Conservation (phyloP, 2,888 invertebrate genomes). For the Unio pictorum region DNA sequence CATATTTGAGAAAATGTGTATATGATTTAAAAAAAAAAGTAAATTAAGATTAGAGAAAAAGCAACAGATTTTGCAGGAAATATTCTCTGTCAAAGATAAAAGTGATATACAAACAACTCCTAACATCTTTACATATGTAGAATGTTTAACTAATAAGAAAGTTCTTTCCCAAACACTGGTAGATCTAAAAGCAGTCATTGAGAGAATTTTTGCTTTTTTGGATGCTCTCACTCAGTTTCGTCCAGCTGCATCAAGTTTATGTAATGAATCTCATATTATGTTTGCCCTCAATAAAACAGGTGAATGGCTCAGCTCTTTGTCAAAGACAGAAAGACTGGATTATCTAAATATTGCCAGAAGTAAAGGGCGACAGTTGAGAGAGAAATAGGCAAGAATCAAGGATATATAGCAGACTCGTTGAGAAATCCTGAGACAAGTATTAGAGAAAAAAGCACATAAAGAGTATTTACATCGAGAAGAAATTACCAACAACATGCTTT, state of each 20-base stretch:
- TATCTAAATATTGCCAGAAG: constrained; percentile 10
- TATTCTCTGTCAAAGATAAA: no score
- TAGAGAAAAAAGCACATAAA: not conserved
- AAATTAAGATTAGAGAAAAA: no score
- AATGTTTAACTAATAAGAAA: no score
- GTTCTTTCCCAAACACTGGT: no score
- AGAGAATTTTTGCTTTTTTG: constrained; percentile 16
- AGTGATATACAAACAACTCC: no score
- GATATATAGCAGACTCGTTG: constrained; percentile 4
- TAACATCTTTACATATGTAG: no score
- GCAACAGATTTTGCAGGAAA: no score
- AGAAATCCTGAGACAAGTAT: not conserved
- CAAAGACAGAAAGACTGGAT: constrained; percentile 2
- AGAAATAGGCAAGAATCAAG: constrained; percentile 8
- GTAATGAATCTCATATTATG: constrained; percentile 19
- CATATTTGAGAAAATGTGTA: no score
- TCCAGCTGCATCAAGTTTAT: constrained; percentile 18
- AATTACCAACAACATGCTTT: no score
- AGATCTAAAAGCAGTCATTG: not conserved
- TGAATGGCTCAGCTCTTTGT: no score
- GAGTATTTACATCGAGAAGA: no score
- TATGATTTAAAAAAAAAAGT: no score
- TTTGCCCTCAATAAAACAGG: constrained; percentile 17
- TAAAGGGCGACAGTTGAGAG: constrained; percentile 10
- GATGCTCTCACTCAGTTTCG: constrained; percentile 18